Base-by-base conservation (phyloP, 2,113 vertebrate genomes). In the human region DNA sequence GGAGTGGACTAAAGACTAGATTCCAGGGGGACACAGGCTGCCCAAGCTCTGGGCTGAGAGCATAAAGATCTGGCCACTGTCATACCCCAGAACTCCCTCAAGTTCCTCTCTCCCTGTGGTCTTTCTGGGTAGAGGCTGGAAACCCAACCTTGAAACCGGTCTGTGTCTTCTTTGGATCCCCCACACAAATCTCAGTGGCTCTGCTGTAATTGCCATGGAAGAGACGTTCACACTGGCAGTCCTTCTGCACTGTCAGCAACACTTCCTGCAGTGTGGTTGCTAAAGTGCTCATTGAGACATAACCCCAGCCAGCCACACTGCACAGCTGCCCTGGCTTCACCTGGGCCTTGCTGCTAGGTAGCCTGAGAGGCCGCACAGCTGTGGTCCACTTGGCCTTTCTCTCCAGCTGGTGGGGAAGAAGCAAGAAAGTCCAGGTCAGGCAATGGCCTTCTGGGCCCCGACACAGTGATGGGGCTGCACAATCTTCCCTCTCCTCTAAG, bases 161-260 rank as follows among this genome's bases (percentile, higher is more conserved):
- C 79, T 86, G 75, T 38, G 0, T 66, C 18, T 70, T 38, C 35
- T 78, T 48, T 1, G 25, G 59, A 55, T 93, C 83, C 48, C 95
- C 88, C 11, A 55, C 73, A 48, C 90, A 97, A 35, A 90, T 94
- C 68, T 92, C 14, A 0, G 22, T 81, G 68, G 20, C 11, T 7
- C 0, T 38, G 1, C 0, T 55, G 9, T 45, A 94, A 17, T 30
- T 20, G 1, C 0, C 0, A 3, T 0, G 9, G 14, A 85, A 59
- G 50, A 0, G 0, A 5, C 0, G 14, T 64, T 61, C 32, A 13
- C 94, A 96, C 3, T 13, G 2, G 10, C 0, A 0, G 6, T 93
- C 85, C 8, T 48, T 1, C 45, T 94, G 75, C 27, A 86, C 61
- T 0, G 20, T 90, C 45, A 97, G 52, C 8, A 22, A 0, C 1